A percentile compares a stretch with the other conserved stretches of the same genome.
phyloP scores from a whole-genome alignment of 2,113 vertebrate species.

The Arvicanthis niloticus region DNA sequence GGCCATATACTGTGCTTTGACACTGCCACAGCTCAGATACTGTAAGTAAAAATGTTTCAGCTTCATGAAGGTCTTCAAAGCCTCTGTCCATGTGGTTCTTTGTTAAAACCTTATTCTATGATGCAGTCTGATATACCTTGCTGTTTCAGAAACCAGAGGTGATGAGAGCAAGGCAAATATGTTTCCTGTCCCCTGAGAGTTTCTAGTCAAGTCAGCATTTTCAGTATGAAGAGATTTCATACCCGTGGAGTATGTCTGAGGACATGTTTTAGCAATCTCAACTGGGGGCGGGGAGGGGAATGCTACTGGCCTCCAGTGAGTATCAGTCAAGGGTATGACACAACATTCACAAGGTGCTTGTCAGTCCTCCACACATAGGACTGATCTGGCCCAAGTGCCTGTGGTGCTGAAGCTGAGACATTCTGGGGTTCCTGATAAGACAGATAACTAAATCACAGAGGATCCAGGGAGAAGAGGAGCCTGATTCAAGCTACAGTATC shows the following conservation, averaged over 20 bases:
- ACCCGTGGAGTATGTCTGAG: not conserved
- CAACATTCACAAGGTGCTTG: fast-evolving
- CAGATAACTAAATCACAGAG: not conserved
- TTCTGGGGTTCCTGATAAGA: not conserved
- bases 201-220: not conserved
- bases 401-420: not conserved
- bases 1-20: not conserved
- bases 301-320: too few species aligned
- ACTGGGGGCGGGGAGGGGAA: fast-evolving
- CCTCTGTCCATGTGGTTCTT: too few species aligned
- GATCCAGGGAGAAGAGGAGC: not conserved
- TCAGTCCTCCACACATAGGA: not conserved
- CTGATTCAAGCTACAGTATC: not conserved
- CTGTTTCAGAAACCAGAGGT: not conserved
- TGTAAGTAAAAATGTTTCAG: too few species aligned
- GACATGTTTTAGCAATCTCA: not conserved
- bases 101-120: not conserved
- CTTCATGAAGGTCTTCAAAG: not conserved
- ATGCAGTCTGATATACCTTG: not conserved
- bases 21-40: not conserved
- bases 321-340: not conserved
- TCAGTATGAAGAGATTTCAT: not conserved
- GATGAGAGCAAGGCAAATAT: not conserved
- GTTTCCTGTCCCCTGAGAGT: not conserved
- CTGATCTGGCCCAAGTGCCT: not conserved